A percentile compares a stretch with the other conserved stretches of the same genome.
Evolutionary conservation across 2,888 invertebrate species (phyloP).

Genomic region (Drosophila borealis): DNA sequence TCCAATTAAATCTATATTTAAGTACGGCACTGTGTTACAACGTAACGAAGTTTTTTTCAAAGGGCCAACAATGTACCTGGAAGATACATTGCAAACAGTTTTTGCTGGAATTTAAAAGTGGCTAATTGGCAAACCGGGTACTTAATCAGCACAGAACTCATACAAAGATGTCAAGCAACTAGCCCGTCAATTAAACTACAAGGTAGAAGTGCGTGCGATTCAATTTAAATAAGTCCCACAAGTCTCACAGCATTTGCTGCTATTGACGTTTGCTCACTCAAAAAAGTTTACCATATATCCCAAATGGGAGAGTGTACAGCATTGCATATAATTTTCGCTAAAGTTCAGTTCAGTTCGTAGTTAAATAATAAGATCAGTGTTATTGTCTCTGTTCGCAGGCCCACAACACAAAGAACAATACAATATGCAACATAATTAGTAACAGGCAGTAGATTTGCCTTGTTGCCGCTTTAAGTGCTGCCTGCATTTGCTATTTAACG

Average conservation of each 20-base stretch:
- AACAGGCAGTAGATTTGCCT: conserved; percentile 27
- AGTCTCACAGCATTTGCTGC: conserved; percentile 11
- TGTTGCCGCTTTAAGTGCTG: conserved; percentile 32
- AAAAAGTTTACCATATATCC: too few species aligned
- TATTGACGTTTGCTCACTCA: conserved; percentile 2
- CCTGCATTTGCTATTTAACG: conserved; percentile 50
- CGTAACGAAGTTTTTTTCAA: conserved; percentile 24
- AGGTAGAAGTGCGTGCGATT: conserved; percentile 21
- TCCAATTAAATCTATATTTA: too few species aligned
- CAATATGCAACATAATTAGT: background rate
- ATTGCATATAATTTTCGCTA: background rate
- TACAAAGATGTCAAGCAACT: conserved; percentile 7
- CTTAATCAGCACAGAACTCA: conserved; percentile 41
- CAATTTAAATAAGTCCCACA: conserved; percentile 9
- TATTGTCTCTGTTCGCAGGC: conserved; percentile 39
- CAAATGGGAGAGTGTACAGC: too few species aligned
- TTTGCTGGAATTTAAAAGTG: conserved; percentile 56
- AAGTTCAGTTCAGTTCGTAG: background rate
- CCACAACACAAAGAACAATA: background rate
- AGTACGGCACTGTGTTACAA: conserved; percentile 2
- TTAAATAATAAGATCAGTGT: conserved; percentile 42
- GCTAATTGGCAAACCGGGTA: conserved; percentile 68
- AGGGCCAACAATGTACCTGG: conserved; percentile 40
- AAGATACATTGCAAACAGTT: conserved; percentile 60
- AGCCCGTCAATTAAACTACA: conserved; percentile 10